Evolutionary conservation across 2,888 invertebrate genomes (phyloP), one percentile per base, ranked within the genome.

Genomic region (Phytoseiulus persimilis): DNA sequence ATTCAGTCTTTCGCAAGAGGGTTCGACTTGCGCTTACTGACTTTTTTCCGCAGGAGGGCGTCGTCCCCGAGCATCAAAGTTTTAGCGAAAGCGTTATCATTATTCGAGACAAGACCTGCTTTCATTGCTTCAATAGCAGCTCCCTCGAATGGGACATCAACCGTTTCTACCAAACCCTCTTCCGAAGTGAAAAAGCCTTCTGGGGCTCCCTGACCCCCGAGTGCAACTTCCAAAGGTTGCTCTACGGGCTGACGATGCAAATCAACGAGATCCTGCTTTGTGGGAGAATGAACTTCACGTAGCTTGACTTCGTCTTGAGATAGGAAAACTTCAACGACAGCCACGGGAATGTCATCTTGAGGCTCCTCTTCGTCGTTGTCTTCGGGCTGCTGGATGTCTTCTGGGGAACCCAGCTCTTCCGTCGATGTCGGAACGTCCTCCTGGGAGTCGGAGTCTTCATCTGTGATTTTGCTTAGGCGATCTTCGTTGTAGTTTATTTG

Each of bases 251-350:
- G 87, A 33, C n/a, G 87, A n/a, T 87, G 18, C 32, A 87, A 39
- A 87, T 87, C 87, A 45, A 45, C 87, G 87, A 87, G 87, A 87
- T 87, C 87, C 23, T 87, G 87, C 31, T 87, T 87, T 9, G 87
- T 87, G 23, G 87, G 87, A 0, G 87, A 87, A 31, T 87, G 87
- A 9, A 87, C 87, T 87, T 87, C 87, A 45, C 87, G 87, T 9
- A 87, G 39, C 31, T 87, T 87, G 87, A 87, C 87, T 32, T 87
- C 87, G 87, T 87, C 33, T 31, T 87, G 87, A 9, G 87, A 87
- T 5, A 87, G 18, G 33, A 87, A 87, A 14, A 87, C 87, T 87
- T 87, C 87, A 9, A 87, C 87, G n/a, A 87, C 87, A 39, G 87
- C 87, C 2, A 87, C 87, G 23, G 87, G 87, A 5, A 87, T 87